Conservation (phyloP, 2,113 vertebrate genomes). For the Etheostoma cragini region DNA sequence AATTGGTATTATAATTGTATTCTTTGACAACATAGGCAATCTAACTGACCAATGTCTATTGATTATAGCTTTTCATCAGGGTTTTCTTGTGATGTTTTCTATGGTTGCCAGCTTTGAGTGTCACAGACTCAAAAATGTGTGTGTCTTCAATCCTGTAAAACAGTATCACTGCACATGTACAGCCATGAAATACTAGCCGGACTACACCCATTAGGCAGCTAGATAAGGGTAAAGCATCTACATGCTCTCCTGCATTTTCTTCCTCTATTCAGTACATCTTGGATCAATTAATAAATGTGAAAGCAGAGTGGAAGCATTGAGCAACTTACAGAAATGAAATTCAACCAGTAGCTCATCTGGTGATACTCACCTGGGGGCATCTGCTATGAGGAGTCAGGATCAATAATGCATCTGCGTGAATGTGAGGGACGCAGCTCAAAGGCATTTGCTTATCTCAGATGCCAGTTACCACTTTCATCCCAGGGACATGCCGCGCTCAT, state of each 20-base stretch:
- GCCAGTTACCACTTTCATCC: conserved; percentile 82
- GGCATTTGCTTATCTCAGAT: conserved; percentile 83
- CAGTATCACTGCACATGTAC: conserved; percentile 23
- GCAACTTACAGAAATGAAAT: conserved; percentile 48
- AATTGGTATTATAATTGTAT: too few relatives aligned
- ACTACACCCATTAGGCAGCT: not conserved
- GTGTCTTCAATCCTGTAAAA: conserved; percentile 12
- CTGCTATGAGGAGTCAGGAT: conserved; percentile 77
- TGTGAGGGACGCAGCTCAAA: conserved; percentile 81
- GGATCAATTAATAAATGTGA: conserved; percentile 49
- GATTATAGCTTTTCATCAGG: too few relatives aligned
- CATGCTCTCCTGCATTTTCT: conserved; percentile 28
- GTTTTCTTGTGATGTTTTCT: not conserved
- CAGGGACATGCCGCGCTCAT: conserved; percentile 62
- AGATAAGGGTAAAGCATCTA: not conserved
- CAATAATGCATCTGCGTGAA: conserved; percentile 84
- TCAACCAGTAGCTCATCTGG: conserved; percentile 63
- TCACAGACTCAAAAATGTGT: conserved; percentile 22
- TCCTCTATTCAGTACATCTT: conserved; percentile 36
- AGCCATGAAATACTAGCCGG: not conserved
- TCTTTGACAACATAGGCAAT: too few relatives aligned
- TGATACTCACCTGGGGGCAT: conserved; percentile 64
- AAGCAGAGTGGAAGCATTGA: conserved; percentile 5
- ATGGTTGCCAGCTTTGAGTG: not conserved
- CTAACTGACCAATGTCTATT: too few relatives aligned